These are phyloP conservation scores for Meta bourneti DNA, from an alignment of 2,888 invertebrate species.

Conservation along the genomic window DNA sequence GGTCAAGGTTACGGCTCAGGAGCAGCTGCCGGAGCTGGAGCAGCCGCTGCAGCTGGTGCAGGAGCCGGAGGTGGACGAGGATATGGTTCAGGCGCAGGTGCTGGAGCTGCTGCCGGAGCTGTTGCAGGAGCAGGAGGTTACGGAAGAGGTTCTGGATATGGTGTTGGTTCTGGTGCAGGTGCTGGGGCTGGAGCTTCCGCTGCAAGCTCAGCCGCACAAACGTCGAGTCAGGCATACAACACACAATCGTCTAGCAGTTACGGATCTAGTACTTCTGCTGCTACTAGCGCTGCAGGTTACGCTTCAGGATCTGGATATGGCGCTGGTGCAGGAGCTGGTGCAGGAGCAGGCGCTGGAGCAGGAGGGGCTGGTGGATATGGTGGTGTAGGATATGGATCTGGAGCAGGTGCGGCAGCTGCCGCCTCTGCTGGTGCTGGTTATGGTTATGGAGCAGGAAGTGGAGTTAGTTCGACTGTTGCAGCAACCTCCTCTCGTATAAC, in stretches of 20 bases:
- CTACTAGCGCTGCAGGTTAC: neutral
- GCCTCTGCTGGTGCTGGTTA: neutral
- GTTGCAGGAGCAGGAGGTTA: neutral
- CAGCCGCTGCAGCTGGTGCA: too few relatives aligned
- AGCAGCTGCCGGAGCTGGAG: too few relatives aligned
- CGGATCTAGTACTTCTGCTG: neutral
- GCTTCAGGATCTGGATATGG: neutral
- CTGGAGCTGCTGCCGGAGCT: neutral
- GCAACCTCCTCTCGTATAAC: too few relatives aligned
- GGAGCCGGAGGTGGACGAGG: neutral
- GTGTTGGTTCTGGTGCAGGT: neutral
- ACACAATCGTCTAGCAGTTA: too few relatives aligned
- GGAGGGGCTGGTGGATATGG: neutral
- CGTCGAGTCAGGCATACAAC: too few relatives aligned
- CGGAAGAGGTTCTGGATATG: neutral
- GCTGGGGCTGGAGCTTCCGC: neutral
- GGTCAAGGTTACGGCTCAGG: too few relatives aligned
- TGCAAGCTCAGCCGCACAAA: neutral
- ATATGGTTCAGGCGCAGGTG: neutral
- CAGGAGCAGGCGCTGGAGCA: conserved; percentile 1
- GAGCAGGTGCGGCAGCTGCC: neutral
- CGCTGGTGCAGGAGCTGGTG: neutral
- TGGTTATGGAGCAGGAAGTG: neutral
- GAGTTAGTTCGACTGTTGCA: conserved; percentile 32
- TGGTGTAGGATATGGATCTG: too few relatives aligned